Evolutionary conservation across 2,888 invertebrate genomes (phyloP).

Genomic region (Alcis repandata): DNA sequence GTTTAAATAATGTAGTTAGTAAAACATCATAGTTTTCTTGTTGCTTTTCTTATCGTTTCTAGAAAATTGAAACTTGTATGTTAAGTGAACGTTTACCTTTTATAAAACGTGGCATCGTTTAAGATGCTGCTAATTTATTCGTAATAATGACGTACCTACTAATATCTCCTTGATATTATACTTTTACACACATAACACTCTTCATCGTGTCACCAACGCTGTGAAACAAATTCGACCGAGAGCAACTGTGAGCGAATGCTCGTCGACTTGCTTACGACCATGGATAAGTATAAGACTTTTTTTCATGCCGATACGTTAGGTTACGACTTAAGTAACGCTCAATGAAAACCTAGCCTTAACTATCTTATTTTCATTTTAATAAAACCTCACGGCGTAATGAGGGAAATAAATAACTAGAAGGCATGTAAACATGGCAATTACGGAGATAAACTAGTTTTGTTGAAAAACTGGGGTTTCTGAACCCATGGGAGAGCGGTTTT

Average conservation of each 20-base stretch:
- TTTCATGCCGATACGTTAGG: conserved; percentile 2
- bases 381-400: conserved; percentile 33
- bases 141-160: no score
- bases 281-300: conserved; percentile 2
- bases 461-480: conserved; percentile 29
- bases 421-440: conserved; percentile 40
- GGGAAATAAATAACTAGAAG: conserved; percentile 33
- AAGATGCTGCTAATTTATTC: no score
- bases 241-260: background rate
- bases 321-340: background rate
- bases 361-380: conserved; percentile 33
- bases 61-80: no score
- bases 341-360: conserved; percentile 20
- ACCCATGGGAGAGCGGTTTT: conserved; percentile 27
- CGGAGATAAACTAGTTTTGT: conserved; percentile 34
- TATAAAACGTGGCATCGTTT: no score
- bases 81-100: no score
- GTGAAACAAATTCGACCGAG: no score
- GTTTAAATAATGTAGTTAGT: no score
- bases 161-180: no score
- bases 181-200: no score
- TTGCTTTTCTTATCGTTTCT: no score
- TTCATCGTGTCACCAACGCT: no score
- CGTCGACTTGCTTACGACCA: background rate
- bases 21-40: no score